Percentiles rank a stretch among this genome's conserved stretches.
Conservation (phyloP, 2,113 vertebrate species). For the Lethenteron camtschaticum region DNA sequence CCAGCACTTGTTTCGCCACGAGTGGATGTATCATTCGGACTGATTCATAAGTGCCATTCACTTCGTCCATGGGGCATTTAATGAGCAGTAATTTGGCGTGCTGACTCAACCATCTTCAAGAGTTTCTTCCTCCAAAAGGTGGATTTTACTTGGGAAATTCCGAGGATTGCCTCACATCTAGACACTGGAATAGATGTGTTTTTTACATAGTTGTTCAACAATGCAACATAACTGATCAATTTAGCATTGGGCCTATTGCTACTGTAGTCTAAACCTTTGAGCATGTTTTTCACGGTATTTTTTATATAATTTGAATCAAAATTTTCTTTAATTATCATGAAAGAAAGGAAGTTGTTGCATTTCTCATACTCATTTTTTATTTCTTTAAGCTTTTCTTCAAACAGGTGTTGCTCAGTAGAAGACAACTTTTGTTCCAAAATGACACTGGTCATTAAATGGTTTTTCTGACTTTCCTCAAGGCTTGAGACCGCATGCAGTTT, state of each 20-base stretch:
- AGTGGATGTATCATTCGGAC: conserved; percentile 30
- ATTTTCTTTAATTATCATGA: too few species aligned
- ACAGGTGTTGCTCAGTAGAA: too few species aligned
- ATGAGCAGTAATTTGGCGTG: conserved; percentile 35
- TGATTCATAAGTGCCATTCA: conserved; percentile 19
- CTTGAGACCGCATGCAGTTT: too few species aligned
- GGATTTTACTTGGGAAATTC: conserved; percentile 16
- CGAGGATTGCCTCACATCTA: conserved; percentile 36
- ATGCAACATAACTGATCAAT: conserved; percentile 34
- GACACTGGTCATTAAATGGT: too few species aligned
- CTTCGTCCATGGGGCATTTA: conserved; percentile 18
- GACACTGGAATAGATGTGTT: conserved; percentile 30
- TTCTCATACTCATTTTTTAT: too few species aligned
- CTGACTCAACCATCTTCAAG: conserved; percentile 28
- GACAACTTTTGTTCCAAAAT: too few species aligned
- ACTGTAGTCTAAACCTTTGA: too few species aligned
- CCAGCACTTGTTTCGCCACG: conserved; percentile 27
- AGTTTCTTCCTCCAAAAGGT: conserved; percentile 18
- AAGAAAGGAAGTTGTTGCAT: too few species aligned
- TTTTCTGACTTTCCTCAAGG: too few species aligned
- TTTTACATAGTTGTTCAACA: conserved; percentile 31
- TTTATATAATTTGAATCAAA: too few species aligned
- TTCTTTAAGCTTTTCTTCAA: too few species aligned
- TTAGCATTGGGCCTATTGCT: conserved; percentile 20
- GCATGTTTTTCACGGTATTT: too few species aligned